Conservation (phyloP, 1,140 invertebrate genomes). For the Heterodera carotae region DNA sequence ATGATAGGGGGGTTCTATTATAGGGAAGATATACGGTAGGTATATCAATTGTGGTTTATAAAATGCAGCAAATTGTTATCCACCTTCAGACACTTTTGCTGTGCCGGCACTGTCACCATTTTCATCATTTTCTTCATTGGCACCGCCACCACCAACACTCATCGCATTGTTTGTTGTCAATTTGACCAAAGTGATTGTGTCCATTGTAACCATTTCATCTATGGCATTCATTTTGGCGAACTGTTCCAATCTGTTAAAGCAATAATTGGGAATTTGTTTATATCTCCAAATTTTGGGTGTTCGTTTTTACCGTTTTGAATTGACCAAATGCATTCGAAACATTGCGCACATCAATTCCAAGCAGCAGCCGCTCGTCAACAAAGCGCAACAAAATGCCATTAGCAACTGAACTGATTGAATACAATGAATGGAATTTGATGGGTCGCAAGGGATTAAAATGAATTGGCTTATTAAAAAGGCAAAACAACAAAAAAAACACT, state of each 20-base stretch:
- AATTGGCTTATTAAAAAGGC: too few species aligned
- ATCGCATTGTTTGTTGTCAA: too few species aligned
- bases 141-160: too few species aligned
- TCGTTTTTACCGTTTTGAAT: not conserved
- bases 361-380: not conserved
- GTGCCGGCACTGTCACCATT: not conserved
- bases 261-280: not conserved
- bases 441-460: too few species aligned
- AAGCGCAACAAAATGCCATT: not conserved
- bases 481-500: too few species aligned
- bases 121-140: not conserved
- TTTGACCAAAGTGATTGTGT: not conserved
- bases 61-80: too few species aligned
- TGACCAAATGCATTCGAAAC: not conserved
- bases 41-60: too few species aligned
- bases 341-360: not conserved
- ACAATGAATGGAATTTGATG: too few species aligned
- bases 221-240: not conserved
- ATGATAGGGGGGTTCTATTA: too few species aligned
- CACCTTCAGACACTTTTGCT: not conserved
- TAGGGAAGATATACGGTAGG: too few species aligned
- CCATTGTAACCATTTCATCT: not conserved
- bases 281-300: not conserved
- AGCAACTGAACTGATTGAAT: not conserved
- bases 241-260: not conserved